Evolutionary conservation across 2,113 vertebrate species (phyloP).

Genomic region (Atherinomorus stipes): DNA sequence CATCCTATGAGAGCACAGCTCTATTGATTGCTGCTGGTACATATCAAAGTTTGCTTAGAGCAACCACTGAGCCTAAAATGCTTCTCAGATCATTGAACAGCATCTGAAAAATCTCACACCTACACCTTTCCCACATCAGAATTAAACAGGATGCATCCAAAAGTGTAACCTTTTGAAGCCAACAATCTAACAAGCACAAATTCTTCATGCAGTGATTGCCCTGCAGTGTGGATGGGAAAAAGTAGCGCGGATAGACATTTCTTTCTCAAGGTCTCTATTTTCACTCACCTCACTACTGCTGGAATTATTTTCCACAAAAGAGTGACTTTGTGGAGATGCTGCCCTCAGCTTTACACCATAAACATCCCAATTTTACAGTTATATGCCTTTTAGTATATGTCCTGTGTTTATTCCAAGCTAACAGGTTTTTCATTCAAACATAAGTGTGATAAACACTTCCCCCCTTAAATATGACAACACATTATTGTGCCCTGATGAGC

Average conservation of each 20-base stretch:
- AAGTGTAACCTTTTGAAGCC: slow-evolving; percentile 3
- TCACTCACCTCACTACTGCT: background rate
- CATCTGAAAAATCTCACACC: slow-evolving; percentile 5
- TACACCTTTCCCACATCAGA: background rate
- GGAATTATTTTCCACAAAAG: slow-evolving; percentile 5
- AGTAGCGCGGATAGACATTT: slow-evolving; percentile 3
- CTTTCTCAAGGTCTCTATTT: slow-evolving; percentile 8
- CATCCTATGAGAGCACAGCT: slow-evolving; percentile 35
- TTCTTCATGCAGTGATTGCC: background rate
- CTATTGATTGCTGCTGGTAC: slow-evolving; percentile 37
- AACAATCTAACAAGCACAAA: background rate
- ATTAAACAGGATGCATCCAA: background rate
- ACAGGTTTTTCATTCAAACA: background rate
- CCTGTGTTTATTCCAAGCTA: background rate
- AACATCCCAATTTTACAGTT: background rate
- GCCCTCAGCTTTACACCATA: background rate
- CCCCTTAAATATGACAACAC: background rate
- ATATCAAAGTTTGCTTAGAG: slow-evolving; percentile 24
- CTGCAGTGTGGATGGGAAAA: background rate
- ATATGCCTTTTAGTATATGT: background rate
- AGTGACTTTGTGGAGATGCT: slow-evolving; percentile 1
- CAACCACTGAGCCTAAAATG: slow-evolving; percentile 17
- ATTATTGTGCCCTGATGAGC: background rate
- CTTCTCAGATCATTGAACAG: slow-evolving; percentile 28
- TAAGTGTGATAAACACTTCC: background rate